A percentile compares a stretch with the other conserved stretches of the same genome.
These are phyloP conservation scores for Quadriops clusia DNA, from an alignment of 2,888 invertebrate species.

Conservation along the genomic window DNA sequence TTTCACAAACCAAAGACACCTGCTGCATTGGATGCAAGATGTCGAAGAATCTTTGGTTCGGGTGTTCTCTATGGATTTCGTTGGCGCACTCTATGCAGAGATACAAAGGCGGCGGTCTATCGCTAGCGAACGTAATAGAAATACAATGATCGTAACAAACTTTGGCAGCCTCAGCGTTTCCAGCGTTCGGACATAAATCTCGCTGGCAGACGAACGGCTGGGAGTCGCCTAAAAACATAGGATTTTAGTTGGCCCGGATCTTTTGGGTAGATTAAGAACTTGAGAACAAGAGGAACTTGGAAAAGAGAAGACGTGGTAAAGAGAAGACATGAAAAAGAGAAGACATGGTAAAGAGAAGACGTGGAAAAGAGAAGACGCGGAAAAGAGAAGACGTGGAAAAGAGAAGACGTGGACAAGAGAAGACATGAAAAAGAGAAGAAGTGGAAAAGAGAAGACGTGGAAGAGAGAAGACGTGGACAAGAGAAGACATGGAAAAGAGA, in stretches of 20 bases:
- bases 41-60: slow-evolving; percentile 74
- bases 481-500: too few species aligned
- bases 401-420: too few species aligned
- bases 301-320: too few species aligned
- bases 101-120: slow-evolving; percentile 88
- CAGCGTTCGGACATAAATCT: slow-evolving; percentile 81
- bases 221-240: slow-evolving; percentile 50
- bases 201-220: slow-evolving; percentile 80
- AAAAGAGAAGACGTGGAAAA: too few species aligned
- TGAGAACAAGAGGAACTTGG: slow-evolving; percentile 1
- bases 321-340: too few species aligned
- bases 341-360: too few species aligned
- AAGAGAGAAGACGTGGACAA: too few species aligned
- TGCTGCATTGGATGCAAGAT: slow-evolving; percentile 88
- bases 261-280: slow-evolving; percentile 2
- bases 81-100: slow-evolving; percentile 94
- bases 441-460: too few species aligned
- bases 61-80: slow-evolving; percentile 78
- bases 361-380: too few species aligned
- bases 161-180: slow-evolving; percentile 78
- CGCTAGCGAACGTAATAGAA: slow-evolving; percentile 73
- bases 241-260: too few species aligned
- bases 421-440: too few species aligned
- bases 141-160: slow-evolving; percentile 90
- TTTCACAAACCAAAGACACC: slow-evolving; percentile 91